Evolutionary conservation across 2,113 vertebrate genomes (phyloP).

Genomic region (Octodon degus): DNA sequence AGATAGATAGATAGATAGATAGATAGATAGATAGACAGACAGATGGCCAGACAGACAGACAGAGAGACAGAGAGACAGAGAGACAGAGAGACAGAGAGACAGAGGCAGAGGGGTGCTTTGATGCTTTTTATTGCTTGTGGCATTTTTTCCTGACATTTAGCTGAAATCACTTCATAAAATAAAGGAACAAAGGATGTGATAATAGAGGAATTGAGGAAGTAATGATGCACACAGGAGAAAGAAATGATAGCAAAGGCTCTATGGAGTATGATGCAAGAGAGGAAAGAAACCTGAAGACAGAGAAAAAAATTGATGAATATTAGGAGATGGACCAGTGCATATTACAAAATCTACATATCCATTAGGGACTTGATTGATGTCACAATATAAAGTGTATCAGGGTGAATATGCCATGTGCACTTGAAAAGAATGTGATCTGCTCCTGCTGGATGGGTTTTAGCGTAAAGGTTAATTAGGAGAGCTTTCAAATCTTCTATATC

Average conservation of each 20-base stretch:
- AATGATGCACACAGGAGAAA: rapidly evolving
- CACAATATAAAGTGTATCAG: too few species aligned
- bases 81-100: too few species aligned
- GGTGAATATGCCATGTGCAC: not conserved
- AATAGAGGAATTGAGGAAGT: rapidly evolving
- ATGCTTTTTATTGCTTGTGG: too few species aligned
- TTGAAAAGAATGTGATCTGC: not conserved
- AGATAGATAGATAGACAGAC: too few species aligned
- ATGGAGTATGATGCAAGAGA: not conserved
- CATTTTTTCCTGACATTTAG: not conserved
- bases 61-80: not conserved
- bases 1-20: not conserved
- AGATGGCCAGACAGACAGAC: too few species aligned
- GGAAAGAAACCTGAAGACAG: not conserved
- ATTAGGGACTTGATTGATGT: not conserved
- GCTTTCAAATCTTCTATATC: not conserved
- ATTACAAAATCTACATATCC: not conserved
- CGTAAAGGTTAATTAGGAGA: not conserved
- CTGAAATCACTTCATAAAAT: not conserved
- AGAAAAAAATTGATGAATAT: not conserved
- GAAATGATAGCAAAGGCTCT: not conserved
- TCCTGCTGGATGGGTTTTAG: not conserved
- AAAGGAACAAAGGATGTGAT: not conserved
- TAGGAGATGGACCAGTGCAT: not conserved
- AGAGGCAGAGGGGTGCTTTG: too few species aligned